Percentiles rank a stretch among this genome's conserved stretches.
Evolutionary conservation across 1,140 invertebrate genomes (phyloP).

Genomic region (Hesperophylax magnus): DNA sequence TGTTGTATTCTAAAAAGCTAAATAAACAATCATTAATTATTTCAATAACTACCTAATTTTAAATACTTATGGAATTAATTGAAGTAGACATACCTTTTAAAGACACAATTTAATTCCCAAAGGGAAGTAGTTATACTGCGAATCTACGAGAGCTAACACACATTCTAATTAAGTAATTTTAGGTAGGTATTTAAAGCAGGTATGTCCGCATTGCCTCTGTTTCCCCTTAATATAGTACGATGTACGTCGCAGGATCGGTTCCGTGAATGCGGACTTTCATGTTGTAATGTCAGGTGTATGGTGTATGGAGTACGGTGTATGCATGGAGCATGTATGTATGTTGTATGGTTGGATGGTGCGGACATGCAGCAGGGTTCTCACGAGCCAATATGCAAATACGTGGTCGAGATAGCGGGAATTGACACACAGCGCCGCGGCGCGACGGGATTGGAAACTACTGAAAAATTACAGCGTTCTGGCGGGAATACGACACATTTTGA

Average conservation of each 20-base stretch:
- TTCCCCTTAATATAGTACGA: neutral
- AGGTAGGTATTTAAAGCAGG: neutral
- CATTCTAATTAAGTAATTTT: too few species aligned
- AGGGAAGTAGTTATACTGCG: too few species aligned
- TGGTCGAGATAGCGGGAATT: slow-evolving; percentile 23
- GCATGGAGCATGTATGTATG: too few species aligned
- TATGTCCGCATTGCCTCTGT: slow-evolving; percentile 8
- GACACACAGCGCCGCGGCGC: slow-evolving; percentile 18
- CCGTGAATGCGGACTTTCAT: slow-evolving; percentile 18
- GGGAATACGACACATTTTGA: neutral
- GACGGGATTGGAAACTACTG: neutral
- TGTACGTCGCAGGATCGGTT: neutral
- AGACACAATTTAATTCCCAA: too few species aligned
- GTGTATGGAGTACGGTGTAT: too few species aligned
- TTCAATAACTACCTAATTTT: too few species aligned
- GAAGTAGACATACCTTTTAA: too few species aligned
- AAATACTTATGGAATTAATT: too few species aligned
- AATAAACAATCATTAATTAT: too few species aligned
- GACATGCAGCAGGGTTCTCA: slow-evolving; percentile 28
- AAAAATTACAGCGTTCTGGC: neutral
- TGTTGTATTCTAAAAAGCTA: too few species aligned
- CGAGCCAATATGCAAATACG: slow-evolving; percentile 32
- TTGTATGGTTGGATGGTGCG: neutral
- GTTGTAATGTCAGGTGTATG: slow-evolving; percentile 29
- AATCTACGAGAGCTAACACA: too few species aligned